Percentiles rank a stretch among this genome's conserved stretches.
These are phyloP conservation scores for Lepidochrysops patricia DNA, from an alignment of 2,888 invertebrate species.

Conservation along the genomic window DNA sequence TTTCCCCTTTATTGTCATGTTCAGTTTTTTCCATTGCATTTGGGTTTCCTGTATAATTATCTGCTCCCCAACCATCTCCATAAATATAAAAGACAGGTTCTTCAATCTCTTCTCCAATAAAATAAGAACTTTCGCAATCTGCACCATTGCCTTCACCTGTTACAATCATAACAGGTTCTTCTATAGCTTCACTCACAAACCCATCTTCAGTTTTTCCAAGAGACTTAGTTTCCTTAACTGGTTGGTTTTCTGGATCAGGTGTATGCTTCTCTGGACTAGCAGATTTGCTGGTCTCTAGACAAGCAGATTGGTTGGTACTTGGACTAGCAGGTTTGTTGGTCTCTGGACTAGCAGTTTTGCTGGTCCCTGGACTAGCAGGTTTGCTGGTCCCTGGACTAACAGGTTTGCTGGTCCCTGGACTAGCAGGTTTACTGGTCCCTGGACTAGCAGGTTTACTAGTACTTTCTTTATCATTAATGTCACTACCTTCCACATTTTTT, in stretches of 20 bases:
- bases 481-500: slow-evolving; percentile 28
- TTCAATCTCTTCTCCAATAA: slow-evolving; percentile 80
- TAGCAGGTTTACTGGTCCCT: no score
- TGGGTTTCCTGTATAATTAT: slow-evolving; percentile 84
- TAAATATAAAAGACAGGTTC: slow-evolving; percentile 81
- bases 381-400: no score
- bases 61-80: slow-evolving; percentile 82
- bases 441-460: slow-evolving; percentile 16
- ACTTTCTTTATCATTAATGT: slow-evolving; percentile 20
- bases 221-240: not conserved
- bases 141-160: slow-evolving; percentile 81
- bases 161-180: slow-evolving; percentile 82
- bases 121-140: slow-evolving; percentile 74
- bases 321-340: no score
- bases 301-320: no score
- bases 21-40: slow-evolving; percentile 45
- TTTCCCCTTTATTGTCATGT: slow-evolving; percentile 41
- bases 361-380: no score
- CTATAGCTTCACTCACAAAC: slow-evolving; percentile 77
- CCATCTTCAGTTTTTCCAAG: slow-evolving; percentile 22
- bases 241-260: slow-evolving; percentile 2
- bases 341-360: no score
- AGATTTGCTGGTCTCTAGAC: slow-evolving; percentile 16
- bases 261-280: slow-evolving; percentile 13
- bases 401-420: no score